A percentile compares a stretch with the other conserved stretches of the same genome.
These are phyloP conservation scores for Drosophila maculinotata DNA, from an alignment of 2,888 invertebrate species.

Conservation along the genomic window DNA sequence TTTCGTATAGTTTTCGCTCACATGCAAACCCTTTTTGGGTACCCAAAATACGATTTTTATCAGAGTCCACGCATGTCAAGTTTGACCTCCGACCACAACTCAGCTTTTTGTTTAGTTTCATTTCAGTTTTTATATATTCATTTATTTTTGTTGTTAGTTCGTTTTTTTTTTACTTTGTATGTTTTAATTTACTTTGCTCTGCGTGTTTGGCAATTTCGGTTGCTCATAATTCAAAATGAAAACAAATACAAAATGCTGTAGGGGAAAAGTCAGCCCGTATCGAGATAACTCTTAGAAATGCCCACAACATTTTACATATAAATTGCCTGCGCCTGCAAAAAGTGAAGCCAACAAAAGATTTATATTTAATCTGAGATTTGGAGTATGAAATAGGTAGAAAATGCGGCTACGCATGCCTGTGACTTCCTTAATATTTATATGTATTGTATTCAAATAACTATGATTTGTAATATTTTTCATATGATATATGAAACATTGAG, in stretches of 20 bases:
- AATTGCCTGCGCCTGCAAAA: constrained; percentile 67
- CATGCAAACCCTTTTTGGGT: constrained; percentile 36
- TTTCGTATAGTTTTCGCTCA: constrained; percentile 27
- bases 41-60: constrained; percentile 61
- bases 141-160: constrained; percentile 15
- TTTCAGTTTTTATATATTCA: constrained; percentile 38
- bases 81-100: constrained; percentile 25
- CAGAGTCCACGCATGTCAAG: constrained; percentile 57
- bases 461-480: neutral
- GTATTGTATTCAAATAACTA: constrained; percentile 10
- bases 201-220: constrained; percentile 41
- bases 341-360: constrained; percentile 51
- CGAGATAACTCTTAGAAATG: constrained; percentile 48
- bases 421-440: constrained; percentile 5
- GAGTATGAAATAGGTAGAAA: constrained; percentile 19
- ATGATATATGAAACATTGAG: constrained; percentile 6
- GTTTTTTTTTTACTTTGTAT: constrained; percentile 1
- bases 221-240: constrained; percentile 72
- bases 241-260: constrained; percentile 49
- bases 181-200: constrained; percentile 66
- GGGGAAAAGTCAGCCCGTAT: constrained; percentile 36
- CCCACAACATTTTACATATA: constrained; percentile 64
- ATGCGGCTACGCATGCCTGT: constrained; percentile 2
- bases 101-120: constrained; percentile 45
- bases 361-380: constrained; percentile 44